Evolutionary conservation across 2,113 vertebrate genomes (phyloP), one percentile per base, ranked within the genome.

Genomic region (Gymnarchus niloticus): DNA sequence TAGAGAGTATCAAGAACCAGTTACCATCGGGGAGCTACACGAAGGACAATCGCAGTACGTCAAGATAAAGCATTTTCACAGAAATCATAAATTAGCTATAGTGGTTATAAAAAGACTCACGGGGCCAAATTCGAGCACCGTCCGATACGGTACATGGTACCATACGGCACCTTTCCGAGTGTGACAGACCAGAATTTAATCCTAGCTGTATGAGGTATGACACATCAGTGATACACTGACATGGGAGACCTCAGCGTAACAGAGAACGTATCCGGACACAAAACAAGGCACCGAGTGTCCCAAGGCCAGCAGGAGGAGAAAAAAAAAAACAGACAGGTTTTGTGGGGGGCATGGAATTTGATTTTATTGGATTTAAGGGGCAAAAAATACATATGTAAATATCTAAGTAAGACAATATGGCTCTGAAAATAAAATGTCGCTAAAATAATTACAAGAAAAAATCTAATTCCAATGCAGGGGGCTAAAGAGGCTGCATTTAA

Each of bases 141-240:
- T 37, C 2, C 2, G 25, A 56, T 80, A 82, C 52, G 7, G 44
- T 54, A 54, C 77, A 33, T 28, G 46, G 52, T 54, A 37, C 76
- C 83, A 82, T 85, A 19, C 41, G 37, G 37, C 37, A 83, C 81
- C 73, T 88, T 90, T 90, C 87, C 88, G 90, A 91, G 91, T 89
- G 88, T 89, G 89, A 86, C 88, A 89, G 84, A 37, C 46, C 86
- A 81, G 86, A 88, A 87, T 76, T 84, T 51, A 86, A 41, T 88
- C 44, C 86, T 37, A 84, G 41, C 76, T 56, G 78, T 48, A 73
- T 28, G 69, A 51, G 56, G 49, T 33, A 25, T 14, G 44, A 81
- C 49, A 81, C 48, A 49, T 48, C n/a, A 49, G 25, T 48, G 44
- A 51, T 51, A 88, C 87, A 69, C 88, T 48, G 84, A 86, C 78